Conservation (phyloP, 2,113 vertebrate species). For the Silurus meridionalis region DNA sequence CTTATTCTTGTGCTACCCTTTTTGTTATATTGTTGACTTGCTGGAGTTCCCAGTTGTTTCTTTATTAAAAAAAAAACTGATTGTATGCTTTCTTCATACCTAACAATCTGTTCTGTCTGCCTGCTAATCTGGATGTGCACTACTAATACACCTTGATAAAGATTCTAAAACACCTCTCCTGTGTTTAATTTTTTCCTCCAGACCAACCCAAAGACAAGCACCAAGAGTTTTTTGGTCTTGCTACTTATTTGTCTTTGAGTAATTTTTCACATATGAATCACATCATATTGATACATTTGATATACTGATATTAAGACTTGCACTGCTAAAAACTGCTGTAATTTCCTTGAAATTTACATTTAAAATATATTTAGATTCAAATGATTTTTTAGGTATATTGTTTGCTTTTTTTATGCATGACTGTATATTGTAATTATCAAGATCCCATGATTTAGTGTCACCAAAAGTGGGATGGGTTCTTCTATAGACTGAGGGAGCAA, state of each 20-base stretch:
- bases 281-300: not conserved
- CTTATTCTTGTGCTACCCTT: not conserved
- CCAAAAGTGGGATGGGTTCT: not conserved
- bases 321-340: not conserved
- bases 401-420: not conserved
- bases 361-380: not conserved
- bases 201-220: not conserved
- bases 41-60: not conserved
- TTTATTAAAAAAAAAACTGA: not conserved
- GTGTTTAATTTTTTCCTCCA: not conserved
- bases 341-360: not conserved
- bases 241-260: not conserved
- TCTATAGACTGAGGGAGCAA: not conserved
- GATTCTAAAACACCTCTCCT: conserved; percentile 6
- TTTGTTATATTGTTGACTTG: not conserved
- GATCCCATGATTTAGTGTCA: not conserved
- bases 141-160: too few species aligned
- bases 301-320: not conserved
- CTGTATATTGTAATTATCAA: conserved; percentile 1
- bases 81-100: not conserved
- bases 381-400: not conserved
- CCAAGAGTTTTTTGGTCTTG: too few species aligned
- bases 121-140: not conserved
- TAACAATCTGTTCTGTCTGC: not conserved
- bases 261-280: not conserved